Evolutionary conservation across 1,140 invertebrate species (phyloP).

Genomic region (Drosophila nebulosa): DNA sequence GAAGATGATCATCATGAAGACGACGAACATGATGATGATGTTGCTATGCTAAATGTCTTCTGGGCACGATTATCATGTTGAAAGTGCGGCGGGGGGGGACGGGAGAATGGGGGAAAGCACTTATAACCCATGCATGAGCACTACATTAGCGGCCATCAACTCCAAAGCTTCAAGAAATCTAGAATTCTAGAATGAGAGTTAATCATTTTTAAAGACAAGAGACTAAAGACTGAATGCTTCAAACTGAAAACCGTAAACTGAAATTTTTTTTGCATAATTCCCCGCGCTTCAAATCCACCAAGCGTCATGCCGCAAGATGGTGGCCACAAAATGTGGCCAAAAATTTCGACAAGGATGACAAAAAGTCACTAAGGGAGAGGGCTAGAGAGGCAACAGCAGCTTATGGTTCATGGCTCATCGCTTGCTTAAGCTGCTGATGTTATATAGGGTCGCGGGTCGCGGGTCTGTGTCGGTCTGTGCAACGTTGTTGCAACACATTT

Average conservation of each 20-base stretch:
- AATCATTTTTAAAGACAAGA: background rate
- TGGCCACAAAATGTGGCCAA: slow-evolving; percentile 10
- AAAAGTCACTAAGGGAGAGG: background rate
- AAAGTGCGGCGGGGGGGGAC: slow-evolving; percentile 1
- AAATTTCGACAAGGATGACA: background rate
- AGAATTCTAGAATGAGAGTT: background rate
- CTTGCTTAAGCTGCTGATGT: slow-evolving; percentile 18
- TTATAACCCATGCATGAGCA: slow-evolving; percentile 7
- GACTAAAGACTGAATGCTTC: no score
- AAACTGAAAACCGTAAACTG: background rate
- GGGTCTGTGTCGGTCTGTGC: slow-evolving; percentile 23
- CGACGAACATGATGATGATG: slow-evolving; percentile 22
- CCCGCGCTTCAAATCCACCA: background rate
- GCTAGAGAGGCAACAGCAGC: background rate
- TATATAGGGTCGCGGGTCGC: no score
- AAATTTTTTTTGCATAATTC: slow-evolving; percentile 13
- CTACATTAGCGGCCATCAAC: slow-evolving; percentile 12
- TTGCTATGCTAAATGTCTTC: slow-evolving; percentile 71
- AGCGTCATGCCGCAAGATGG: background rate
- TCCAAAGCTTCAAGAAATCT: background rate
- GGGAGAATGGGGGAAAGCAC: background rate
- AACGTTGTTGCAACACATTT: slow-evolving; percentile 74
- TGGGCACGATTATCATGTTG: slow-evolving; percentile 68
- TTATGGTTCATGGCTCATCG: slow-evolving; percentile 8
- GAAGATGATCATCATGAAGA: background rate